Evolutionary conservation across 30 jellyfish, hydroid and myxozoan species (phyloP).

Genomic region (Nemopilema nomurai): DNA sequence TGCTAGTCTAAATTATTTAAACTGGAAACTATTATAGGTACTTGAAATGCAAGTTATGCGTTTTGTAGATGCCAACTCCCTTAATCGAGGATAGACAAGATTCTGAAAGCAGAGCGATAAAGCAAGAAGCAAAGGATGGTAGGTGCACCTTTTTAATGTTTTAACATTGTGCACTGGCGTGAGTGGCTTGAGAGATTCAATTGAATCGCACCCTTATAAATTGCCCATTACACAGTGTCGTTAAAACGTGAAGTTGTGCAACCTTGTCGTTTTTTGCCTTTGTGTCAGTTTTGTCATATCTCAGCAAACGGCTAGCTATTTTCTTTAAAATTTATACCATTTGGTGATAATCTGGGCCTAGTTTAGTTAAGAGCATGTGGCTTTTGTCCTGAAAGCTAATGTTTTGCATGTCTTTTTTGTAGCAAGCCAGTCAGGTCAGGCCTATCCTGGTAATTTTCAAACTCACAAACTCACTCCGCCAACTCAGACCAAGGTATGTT

Average conservation of each 20-base stretch:
- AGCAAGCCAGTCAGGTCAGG: not conserved
- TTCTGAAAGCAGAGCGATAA: not conserved
- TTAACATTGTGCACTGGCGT: no score
- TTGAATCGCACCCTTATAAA: no score
- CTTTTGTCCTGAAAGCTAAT: not conserved
- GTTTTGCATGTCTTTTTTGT: not conserved
- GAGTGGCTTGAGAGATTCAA: no score
- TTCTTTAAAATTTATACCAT: no score
- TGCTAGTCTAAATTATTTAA: no score
- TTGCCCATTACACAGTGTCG: no score
- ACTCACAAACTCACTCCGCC: constrained; percentile 2
- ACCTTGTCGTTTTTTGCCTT: no score
- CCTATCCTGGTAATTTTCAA: not conserved
- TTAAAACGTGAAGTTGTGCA: no score
- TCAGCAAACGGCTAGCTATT: no score
- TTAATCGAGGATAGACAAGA: not conserved
- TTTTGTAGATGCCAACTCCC: not conserved
- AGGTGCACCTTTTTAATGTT: not conserved
- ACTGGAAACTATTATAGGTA: no score
- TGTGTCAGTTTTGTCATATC: no score
- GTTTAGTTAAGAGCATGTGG: not conserved
- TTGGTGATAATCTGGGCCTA: no score
- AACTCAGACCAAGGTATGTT: constrained; percentile 11
- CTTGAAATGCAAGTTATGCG: not conserved
- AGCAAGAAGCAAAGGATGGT: not conserved